Evolutionary conservation across 2,888 invertebrate species (phyloP).

Genomic region (Rhagonycha lutea): DNA sequence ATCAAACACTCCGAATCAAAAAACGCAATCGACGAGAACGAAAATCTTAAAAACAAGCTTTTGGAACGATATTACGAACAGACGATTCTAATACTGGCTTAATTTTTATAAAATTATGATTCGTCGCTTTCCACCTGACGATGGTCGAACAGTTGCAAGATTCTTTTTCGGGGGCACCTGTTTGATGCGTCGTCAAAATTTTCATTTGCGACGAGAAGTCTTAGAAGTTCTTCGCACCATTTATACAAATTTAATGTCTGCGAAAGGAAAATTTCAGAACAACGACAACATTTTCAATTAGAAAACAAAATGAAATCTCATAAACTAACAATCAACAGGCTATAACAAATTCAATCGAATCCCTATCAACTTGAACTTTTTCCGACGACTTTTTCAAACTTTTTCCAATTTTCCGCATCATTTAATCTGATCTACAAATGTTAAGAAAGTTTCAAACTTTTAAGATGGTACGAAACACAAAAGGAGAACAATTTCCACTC

Average conservation of each 20-base stretch:
- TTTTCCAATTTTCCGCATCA: slow-evolving; percentile 21
- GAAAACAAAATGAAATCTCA: slow-evolving; percentile 13
- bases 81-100: no score
- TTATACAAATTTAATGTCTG: not conserved
- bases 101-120: not conserved
- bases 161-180: not conserved
- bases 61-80: no score
- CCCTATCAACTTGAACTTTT: slow-evolving; percentile 18
- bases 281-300: not conserved
- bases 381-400: slow-evolving; percentile 20
- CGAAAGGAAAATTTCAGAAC: not conserved
- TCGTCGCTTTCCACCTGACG: not conserved
- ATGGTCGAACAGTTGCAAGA: not conserved
- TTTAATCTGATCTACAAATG: slow-evolving; percentile 13
- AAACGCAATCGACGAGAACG: not conserved
- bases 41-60: no score
- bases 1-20: not conserved
- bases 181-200: not conserved
- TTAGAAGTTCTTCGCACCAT: not conserved
- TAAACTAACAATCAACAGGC: slow-evolving; percentile 27
- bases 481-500: not conserved
- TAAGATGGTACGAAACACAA: not conserved
- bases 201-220: not conserved
- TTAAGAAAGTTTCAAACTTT: slow-evolving; percentile 1
- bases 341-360: slow-evolving; percentile 13